A percentile compares a stretch with the other conserved stretches of the same genome.
Conservation (phyloP, 2,113 vertebrate genomes). For the Emberiza fucata region DNA sequence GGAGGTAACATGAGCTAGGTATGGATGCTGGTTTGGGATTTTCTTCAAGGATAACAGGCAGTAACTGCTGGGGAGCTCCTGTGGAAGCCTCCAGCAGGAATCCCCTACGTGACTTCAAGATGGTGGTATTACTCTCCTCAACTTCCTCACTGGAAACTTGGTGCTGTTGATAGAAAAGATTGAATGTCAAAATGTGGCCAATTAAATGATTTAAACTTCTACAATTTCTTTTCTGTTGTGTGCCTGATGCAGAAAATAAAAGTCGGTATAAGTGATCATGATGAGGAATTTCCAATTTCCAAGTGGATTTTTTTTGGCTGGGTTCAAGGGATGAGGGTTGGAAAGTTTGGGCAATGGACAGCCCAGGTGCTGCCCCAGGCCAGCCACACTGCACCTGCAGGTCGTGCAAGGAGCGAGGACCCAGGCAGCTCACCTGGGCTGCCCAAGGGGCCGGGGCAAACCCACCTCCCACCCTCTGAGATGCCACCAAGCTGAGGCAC, state of each 20-base stretch:
- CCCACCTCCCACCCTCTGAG: fast-evolving
- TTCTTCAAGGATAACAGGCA: neutral
- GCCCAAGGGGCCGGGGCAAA: neutral
- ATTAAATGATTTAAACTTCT: neutral
- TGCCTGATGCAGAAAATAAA: neutral
- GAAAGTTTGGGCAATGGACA: neutral
- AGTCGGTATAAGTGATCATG: neutral
- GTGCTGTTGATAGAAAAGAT: fast-evolving
- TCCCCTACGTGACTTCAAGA: neutral
- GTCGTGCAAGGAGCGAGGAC: neutral
- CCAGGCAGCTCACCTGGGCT: neutral
- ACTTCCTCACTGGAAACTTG: neutral
- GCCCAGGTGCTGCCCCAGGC: neutral
- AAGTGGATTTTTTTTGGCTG: fast-evolving
- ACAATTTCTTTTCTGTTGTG: neutral
- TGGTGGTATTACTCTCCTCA: fast-evolving
- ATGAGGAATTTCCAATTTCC: neutral
- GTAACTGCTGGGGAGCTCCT: neutral
- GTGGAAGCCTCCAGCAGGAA: neutral
- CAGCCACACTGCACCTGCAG: fast-evolving
- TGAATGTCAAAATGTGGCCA: fast-evolving
- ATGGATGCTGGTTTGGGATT: neutral
- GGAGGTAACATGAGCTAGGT: fast-evolving
- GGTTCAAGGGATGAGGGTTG: neutral
- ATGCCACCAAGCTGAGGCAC: neutral